These are phyloP conservation scores for Siderastrea radians DNA, from an alignment of 92 coral and sea anemone genomes.

Conservation along the genomic window DNA sequence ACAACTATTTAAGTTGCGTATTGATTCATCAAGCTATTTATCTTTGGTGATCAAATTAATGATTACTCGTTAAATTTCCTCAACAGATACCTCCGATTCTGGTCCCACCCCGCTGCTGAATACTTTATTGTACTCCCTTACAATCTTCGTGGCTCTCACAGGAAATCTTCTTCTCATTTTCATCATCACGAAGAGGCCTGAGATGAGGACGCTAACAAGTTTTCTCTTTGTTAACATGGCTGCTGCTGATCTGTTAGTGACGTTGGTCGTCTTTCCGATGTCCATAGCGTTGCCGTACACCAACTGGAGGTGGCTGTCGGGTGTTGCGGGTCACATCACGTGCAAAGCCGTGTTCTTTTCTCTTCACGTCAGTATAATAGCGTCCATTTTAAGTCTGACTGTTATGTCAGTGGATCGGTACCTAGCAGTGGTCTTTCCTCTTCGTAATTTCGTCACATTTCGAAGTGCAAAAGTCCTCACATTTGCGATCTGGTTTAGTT, in stretches of 20 bases:
- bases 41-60: no score
- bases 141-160: constrained; percentile 12
- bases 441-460: not conserved
- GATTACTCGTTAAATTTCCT: not conserved
- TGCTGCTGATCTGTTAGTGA: constrained; percentile 42
- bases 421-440: constrained; percentile 32
- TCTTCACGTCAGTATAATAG: constrained; percentile 14
- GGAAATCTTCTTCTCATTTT: constrained; percentile 38
- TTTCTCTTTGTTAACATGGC: constrained; percentile 52
- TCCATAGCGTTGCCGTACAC: constrained; percentile 11
- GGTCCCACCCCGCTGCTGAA: not conserved
- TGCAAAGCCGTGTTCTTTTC: constrained; percentile 5
- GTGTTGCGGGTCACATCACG: constrained; percentile 1
- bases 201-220: constrained; percentile 16
- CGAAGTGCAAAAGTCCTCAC: constrained; percentile 17
- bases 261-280: constrained; percentile 25
- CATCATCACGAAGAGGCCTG: constrained; percentile 18
- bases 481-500: constrained; percentile 21
- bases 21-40: no score
- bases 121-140: constrained; percentile 6
- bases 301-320: constrained; percentile 16
- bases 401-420: constrained; percentile 35
- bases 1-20: no score
- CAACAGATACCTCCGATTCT: not conserved
- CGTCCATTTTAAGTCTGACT: constrained; percentile 36